Evolutionary conservation across 2,113 vertebrate species (phyloP).

Genomic region (Cheirogaleus medius): DNA sequence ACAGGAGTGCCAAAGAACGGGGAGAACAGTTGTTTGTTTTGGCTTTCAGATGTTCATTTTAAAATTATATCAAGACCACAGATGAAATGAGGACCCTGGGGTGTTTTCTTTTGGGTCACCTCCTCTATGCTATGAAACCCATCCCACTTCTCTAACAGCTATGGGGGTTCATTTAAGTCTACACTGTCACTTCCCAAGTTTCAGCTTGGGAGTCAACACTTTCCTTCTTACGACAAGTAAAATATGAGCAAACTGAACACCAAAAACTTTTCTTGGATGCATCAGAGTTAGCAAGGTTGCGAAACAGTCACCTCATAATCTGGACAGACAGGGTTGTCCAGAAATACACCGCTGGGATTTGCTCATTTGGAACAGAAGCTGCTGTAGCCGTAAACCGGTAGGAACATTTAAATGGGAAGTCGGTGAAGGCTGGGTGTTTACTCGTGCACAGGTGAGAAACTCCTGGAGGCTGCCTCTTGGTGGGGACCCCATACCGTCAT

Average conservation of each 20-base stretch:
- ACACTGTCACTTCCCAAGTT: neutral
- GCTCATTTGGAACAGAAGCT: neutral
- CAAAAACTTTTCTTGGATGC: neutral
- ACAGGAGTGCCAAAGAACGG: neutral
- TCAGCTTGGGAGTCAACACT: neutral
- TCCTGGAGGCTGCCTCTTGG: neutral
- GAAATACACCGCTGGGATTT: neutral
- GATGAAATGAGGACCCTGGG: neutral
- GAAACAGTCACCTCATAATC: neutral
- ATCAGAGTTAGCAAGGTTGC: neutral
- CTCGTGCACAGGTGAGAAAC: neutral
- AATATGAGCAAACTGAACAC: neutral
- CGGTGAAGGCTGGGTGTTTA: neutral
- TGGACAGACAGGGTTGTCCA: neutral
- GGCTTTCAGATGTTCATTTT: neutral
- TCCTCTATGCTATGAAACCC: neutral
- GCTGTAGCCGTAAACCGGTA: neutral
- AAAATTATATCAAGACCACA: neutral
- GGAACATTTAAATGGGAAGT: neutral
- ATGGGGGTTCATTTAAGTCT: neutral
- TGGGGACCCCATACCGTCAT: neutral
- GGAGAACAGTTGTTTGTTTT: neutral
- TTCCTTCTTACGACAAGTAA: neutral
- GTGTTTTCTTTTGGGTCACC: neutral
- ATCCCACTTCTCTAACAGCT: neutral